phyloP scores from a whole-genome alignment of 1,140 invertebrate genomes.

The Heliconius nattereri region DNA sequence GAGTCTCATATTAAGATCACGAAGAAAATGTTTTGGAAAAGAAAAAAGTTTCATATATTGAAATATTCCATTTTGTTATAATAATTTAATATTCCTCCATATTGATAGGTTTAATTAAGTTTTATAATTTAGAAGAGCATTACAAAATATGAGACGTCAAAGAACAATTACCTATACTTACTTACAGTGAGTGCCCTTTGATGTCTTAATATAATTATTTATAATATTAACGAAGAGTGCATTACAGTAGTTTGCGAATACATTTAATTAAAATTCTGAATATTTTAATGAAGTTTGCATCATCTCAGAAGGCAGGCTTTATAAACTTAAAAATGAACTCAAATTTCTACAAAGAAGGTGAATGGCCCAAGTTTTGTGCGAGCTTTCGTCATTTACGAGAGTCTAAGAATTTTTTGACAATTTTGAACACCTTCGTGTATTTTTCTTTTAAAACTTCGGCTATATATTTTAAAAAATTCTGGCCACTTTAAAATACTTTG shows the following conservation, averaged over 20 bases:
- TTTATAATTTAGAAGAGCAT: neutral
- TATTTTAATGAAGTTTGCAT: conserved; percentile 29
- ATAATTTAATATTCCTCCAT: neutral
- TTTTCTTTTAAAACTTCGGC: conserved; percentile 9
- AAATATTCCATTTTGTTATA: neutral
- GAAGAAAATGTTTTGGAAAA: conserved; percentile 14
- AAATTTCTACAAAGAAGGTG: conserved; percentile 26
- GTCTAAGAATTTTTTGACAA: conserved; percentile 20
- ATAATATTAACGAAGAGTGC: conserved; percentile 6
- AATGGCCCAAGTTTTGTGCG: conserved; percentile 26
- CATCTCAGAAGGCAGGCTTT: conserved; percentile 22
- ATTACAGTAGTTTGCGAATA: neutral
- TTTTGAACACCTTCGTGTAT: neutral
- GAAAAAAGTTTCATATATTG: neutral
- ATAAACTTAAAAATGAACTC: conserved; percentile 25
- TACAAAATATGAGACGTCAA: neutral
- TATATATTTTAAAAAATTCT: neutral
- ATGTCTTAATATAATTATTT: neutral
- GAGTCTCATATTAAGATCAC: conserved; percentile 14
- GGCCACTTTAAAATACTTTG: neutral
- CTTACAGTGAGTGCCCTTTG: neutral
- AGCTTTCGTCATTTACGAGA: conserved; percentile 22
- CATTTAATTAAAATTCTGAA: conserved; percentile 29
- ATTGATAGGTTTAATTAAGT: neutral
- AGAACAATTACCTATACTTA: neutral